Evolutionary conservation across 2,888 invertebrate species (phyloP).

Genomic region (Andrena flavipes): DNA sequence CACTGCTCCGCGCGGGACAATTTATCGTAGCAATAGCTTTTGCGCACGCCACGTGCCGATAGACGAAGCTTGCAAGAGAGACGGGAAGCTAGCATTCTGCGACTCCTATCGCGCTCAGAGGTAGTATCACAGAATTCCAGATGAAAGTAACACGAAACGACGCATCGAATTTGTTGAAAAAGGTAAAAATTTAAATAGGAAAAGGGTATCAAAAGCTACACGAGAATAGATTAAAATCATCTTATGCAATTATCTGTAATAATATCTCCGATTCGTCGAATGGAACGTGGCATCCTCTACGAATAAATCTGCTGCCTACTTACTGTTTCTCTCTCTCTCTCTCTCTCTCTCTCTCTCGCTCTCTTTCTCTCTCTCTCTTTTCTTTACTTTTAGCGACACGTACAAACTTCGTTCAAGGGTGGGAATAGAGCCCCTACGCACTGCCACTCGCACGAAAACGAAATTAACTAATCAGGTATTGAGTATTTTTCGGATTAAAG

Average conservation of each 20-base stretch:
- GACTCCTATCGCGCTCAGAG: conserved; percentile 10
- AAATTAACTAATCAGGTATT: conserved; percentile 73
- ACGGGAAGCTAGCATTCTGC: conserved; percentile 2
- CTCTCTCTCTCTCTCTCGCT: conserved; percentile 17
- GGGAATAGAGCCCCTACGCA: conserved; percentile 60
- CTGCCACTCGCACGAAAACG: conserved; percentile 63
- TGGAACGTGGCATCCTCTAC: conserved; percentile 64
- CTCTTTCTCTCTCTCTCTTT: conserved; percentile 25
- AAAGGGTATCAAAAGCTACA: conserved; percentile 9
- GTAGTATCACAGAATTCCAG: conserved; percentile 2
- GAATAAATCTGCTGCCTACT: conserved; percentile 63
- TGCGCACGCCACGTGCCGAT: conserved; percentile 55
- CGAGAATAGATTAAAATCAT: conserved; percentile 24
- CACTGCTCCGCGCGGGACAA: conserved; percentile 64
- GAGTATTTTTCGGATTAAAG: conserved; percentile 75
- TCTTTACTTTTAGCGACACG: conserved; percentile 60
- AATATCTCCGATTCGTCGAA: conserved; percentile 57
- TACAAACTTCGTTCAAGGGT: conserved; percentile 64
- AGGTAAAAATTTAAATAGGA: conserved; percentile 21
- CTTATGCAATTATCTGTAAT: not conserved
- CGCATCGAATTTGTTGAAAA: conserved; percentile 22
- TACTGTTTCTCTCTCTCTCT: conserved; percentile 34
- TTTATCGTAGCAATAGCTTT: conserved; percentile 49
- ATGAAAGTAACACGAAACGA: conserved; percentile 13
- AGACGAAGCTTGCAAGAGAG: conserved; percentile 53